Evolutionary conservation across 2,113 vertebrate species (phyloP).

Genomic region (Dunckerocampus dactyliophorus): DNA sequence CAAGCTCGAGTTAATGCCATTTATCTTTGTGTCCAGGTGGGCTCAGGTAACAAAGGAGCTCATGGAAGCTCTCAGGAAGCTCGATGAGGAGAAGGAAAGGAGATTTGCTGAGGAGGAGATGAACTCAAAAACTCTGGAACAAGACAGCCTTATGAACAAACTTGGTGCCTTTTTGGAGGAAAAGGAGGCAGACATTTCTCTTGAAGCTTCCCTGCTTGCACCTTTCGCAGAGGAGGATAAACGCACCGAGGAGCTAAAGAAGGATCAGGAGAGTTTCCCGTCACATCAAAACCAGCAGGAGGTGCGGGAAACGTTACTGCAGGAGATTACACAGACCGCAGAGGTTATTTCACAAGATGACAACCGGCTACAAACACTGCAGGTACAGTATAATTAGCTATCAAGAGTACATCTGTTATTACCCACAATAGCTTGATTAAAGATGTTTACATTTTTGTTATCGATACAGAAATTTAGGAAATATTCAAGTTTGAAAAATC

Average conservation of each 20-base stretch:
- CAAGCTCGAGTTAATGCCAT: neutral
- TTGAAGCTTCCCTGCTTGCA: slow-evolving; percentile 18
- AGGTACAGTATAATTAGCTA: slow-evolving; percentile 32
- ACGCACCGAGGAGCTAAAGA: slow-evolving; percentile 52
- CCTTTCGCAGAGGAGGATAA: slow-evolving; percentile 29
- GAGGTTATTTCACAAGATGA: slow-evolving; percentile 47
- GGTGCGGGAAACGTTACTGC: slow-evolving; percentile 58
- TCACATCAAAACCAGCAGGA: slow-evolving; percentile 64
- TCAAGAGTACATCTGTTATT: no score
- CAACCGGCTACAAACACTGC: slow-evolving; percentile 29
- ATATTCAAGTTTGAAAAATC: no score
- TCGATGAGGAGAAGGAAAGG: slow-evolving; percentile 60
- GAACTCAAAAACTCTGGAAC: slow-evolving; percentile 42
- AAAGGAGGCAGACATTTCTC: slow-evolving; percentile 6
- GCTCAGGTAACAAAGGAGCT: slow-evolving; percentile 69
- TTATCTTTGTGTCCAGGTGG: slow-evolving; percentile 46
- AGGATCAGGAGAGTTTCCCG: slow-evolving; percentile 45
- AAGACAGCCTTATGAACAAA: slow-evolving; percentile 53
- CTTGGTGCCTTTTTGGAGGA: slow-evolving; percentile 46
- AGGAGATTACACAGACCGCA: slow-evolving; percentile 57
- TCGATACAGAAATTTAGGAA: no score
- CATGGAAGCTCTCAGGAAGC: slow-evolving; percentile 35
- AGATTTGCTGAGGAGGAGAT: slow-evolving; percentile 50
- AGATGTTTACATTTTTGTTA: no score
- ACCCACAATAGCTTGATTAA: no score